A percentile compares a stretch with the other conserved stretches of the same genome.
These are phyloP conservation scores for Hippolais icterina DNA, from an alignment of 2,113 vertebrate species.

Conservation along the genomic window DNA sequence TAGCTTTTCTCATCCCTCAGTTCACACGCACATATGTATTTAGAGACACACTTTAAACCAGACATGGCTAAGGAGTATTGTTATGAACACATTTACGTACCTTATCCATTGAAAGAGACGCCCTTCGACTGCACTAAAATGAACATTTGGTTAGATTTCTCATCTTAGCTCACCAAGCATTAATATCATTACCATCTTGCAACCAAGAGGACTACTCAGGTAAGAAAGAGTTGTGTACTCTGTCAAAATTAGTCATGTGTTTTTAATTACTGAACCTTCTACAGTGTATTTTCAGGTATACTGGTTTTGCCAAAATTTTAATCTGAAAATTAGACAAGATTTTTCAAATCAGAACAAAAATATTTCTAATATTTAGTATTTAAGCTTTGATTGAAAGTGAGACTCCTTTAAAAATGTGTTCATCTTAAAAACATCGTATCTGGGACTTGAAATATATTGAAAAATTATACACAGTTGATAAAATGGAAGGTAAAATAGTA, in stretches of 20 bases:
- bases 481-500: neutral
- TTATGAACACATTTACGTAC: neutral
- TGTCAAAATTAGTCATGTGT: neutral
- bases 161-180: neutral
- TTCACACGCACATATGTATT: neutral
- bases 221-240: neutral
- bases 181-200: neutral
- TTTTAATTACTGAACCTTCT: neutral
- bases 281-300: neutral
- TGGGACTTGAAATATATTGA: neutral
- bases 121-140: neutral
- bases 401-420: neutral
- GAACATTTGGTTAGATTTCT: neutral
- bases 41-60: neutral
- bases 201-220: neutral
- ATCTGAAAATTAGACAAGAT: neutral
- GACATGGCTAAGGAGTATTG: neutral
- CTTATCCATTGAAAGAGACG: neutral
- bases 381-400: neutral
- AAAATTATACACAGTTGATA: neutral
- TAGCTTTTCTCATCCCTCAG: neutral
- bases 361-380: neutral
- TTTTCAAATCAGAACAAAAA: neutral
- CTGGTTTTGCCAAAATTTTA: neutral
- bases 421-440: neutral